These are phyloP conservation scores for Eptatretus atami DNA, from an alignment of 2,797 vertebrate genomes.

Conservation along the genomic window DNA sequence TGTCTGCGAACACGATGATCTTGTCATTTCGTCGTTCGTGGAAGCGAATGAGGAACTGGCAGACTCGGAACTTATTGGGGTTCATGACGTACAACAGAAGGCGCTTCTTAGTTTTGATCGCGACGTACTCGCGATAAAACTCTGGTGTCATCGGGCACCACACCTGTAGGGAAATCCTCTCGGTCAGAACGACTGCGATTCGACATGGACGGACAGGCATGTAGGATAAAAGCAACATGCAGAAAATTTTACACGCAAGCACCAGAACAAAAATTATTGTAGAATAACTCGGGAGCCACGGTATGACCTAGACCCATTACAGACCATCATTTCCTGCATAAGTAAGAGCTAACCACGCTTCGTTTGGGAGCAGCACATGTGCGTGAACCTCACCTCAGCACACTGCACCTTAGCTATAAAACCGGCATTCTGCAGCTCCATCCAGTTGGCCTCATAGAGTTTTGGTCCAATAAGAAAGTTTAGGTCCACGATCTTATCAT, in stretches of 20 bases:
- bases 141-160: constrained; percentile 98
- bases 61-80: constrained; percentile 87
- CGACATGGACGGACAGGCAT: background rate
- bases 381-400: constrained; percentile 35
- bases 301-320: too few relatives aligned
- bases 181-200: background rate
- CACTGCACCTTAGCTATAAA: constrained; percentile 98
- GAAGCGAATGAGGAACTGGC: constrained; percentile 89
- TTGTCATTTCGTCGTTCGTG: constrained; percentile 95
- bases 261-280: background rate
- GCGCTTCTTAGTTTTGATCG: constrained; percentile 81
- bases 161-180: constrained; percentile 22
- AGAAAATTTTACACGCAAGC: background rate
- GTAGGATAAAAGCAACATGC: background rate
- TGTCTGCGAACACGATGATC: constrained; percentile 94
- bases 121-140: constrained; percentile 84
- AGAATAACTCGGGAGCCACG: background rate
- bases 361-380: too few relatives aligned
- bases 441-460: constrained; percentile 90
- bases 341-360: too few relatives aligned
- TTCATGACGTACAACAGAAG: constrained; percentile 94
- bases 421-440: constrained; percentile 92
- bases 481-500: constrained; percentile 94
- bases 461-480: constrained; percentile 94
- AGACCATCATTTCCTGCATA: too few relatives aligned